Base-by-base conservation (phyloP, 2,888 invertebrate species). In the Chymomyza caudatula region DNA sequence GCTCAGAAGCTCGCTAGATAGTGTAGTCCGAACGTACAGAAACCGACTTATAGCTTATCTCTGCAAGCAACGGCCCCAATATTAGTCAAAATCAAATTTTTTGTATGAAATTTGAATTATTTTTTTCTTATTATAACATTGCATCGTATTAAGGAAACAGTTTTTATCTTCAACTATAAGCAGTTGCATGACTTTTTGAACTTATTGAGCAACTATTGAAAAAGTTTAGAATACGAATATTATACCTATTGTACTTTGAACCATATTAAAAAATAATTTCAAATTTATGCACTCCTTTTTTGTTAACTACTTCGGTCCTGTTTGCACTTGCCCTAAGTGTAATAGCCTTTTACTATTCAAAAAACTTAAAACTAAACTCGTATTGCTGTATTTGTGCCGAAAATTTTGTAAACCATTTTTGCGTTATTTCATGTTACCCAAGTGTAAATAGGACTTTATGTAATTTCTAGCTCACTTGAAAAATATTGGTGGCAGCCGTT, bases 171-270 rank as follows among this genome's bases (percentile, higher is more conserved):
- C 29, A 11, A 11, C 11, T 37, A 37, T 37, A 37, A 37, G 11
- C 11, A 37, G 29, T 37, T 37, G 29, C 29, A 11, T 37, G 29
- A 37, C 29, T 37, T 37, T 13, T 37, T 37, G 29, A 37, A 37
- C 11, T 37, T 37, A 37, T 11, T 37, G 3, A 66, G 71, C 61
- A 75, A 70, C 71, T 85, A 82, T 71, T 70, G 85, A 85, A 82
- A 20, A 20, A 76, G 85, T 86, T 80, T 85, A 69, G 69, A 86
- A 78, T 85, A 77, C 73, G 43, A 81, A 65, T 70, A 73, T 71
- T 78, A 76, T 86, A 22, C 73, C 74, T 77, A 73, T 73, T 84
- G 74, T 77, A 86, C 69, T 86, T 87, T 66, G 87, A 85, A 87
- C 83, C 87, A 73, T 73, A 67, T 69, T 79, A 79, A 73, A 85